Conservation (phyloP, 2,113 vertebrate species). For the Otolemur garnettii region DNA sequence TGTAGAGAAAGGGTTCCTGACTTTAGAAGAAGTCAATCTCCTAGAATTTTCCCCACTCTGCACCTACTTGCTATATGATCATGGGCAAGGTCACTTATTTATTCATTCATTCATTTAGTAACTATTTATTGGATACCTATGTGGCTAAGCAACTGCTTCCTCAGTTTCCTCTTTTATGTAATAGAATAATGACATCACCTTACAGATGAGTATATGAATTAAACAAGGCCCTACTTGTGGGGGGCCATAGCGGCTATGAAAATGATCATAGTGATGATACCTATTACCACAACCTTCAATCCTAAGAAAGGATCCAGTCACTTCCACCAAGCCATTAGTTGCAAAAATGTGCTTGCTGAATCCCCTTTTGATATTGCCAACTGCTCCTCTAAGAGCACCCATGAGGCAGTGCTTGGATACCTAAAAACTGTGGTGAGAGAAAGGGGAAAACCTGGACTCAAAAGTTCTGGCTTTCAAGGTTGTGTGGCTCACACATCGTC, state of each 20-base stretch:
- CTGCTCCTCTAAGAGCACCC: no score
- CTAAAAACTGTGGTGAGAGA: fast-evolving
- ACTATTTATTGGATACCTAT: neutral
- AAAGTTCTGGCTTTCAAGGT: neutral
- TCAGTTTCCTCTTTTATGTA: neutral
- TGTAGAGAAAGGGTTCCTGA: neutral
- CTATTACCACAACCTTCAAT: neutral
- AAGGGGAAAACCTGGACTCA: neutral
- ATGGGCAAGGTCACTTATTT: neutral
- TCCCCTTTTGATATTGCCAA: neutral
- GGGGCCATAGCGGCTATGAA: neutral
- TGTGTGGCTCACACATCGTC: neutral
- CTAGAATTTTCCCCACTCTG: neutral
- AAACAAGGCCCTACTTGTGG: neutral
- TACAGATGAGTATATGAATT: neutral
- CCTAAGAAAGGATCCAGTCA: neutral
- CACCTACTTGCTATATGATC: no score
- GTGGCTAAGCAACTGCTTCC: neutral
- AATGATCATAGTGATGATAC: neutral
- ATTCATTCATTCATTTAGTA: neutral
- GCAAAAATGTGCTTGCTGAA: neutral
- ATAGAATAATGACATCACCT: neutral
- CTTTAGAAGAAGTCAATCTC: neutral
- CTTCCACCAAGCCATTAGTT: neutral
- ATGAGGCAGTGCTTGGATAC: neutral